Percentiles rank a stretch among this genome's conserved stretches.
phyloP scores from a whole-genome alignment of 2,113 vertebrate species.

The Daubentonia madagascariensis region DNA sequence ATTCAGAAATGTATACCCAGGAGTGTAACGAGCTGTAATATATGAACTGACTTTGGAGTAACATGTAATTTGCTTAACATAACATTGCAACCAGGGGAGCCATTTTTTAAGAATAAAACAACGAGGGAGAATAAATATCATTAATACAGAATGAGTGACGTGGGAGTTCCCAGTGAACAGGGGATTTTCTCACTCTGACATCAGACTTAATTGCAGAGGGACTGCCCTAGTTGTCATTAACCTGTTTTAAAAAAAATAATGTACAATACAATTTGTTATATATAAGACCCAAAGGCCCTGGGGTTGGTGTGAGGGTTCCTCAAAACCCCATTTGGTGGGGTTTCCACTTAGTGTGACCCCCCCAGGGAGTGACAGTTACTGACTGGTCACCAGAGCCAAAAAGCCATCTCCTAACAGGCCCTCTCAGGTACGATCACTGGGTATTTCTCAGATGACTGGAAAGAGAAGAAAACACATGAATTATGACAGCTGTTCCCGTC shows the following conservation, averaged over 20 bases:
- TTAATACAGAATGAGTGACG: conserved; percentile 56
- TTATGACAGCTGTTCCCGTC: neutral
- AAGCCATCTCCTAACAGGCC: neutral
- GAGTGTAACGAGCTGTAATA: conserved; percentile 59
- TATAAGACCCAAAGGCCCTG: neutral
- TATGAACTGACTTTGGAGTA: conserved; percentile 72
- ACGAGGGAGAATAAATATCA: conserved; percentile 56
- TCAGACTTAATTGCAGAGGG: conserved; percentile 52
- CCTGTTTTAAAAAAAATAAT: conserved; percentile 41
- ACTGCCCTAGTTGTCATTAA: conserved; percentile 55
- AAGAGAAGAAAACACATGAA: neutral
- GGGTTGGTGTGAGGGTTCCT: neutral
- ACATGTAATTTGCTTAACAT: conserved; percentile 74
- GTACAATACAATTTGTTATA: conserved; percentile 51
- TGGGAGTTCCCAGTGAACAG: conserved; percentile 47
- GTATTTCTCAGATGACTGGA: neutral
- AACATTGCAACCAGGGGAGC: conserved; percentile 72
- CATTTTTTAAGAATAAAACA: conserved; percentile 68
- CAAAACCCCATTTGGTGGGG: neutral
- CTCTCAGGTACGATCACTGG: neutral
- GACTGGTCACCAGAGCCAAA: neutral
- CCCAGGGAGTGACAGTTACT: neutral
- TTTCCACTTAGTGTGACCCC: neutral
- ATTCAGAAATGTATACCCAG: conserved; percentile 62
- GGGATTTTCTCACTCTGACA: conserved; percentile 69